Conservation (phyloP, 2,888 invertebrate genomes). For the Glaucopsyche alexis region DNA sequence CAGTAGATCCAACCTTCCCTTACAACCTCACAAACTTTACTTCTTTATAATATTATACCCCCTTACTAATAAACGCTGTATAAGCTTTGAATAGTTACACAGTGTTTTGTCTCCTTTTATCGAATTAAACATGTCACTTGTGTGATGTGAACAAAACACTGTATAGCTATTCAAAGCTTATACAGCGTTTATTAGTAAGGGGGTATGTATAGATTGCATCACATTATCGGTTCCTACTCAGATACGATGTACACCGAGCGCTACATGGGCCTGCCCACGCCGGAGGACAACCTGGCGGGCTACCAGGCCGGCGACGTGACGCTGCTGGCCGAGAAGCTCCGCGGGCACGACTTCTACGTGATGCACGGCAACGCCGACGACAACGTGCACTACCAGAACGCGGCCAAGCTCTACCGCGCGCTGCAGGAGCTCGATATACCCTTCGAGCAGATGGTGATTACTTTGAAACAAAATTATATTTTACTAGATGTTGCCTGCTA, state of each 20-base stretch:
- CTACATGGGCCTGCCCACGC: slow-evolving; percentile 92
- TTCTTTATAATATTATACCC: background rate
- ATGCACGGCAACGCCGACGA: slow-evolving; percentile 95
- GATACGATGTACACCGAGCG: slow-evolving; percentile 97
- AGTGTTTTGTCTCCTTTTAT: too few species aligned
- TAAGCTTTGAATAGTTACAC: too few species aligned
- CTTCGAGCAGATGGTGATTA: slow-evolving; percentile 89
- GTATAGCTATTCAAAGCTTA: too few species aligned
- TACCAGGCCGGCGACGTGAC: slow-evolving; percentile 89
- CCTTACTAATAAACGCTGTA: too few species aligned
- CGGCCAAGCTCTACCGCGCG: slow-evolving; percentile 87
- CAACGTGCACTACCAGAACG: slow-evolving; percentile 94
- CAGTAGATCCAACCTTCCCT: too few species aligned
- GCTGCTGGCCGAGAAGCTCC: slow-evolving; percentile 82
- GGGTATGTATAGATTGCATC: too few species aligned
- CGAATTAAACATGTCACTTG: too few species aligned
- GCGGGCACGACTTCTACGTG: slow-evolving; percentile 86
- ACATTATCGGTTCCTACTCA: slow-evolving; percentile 51
- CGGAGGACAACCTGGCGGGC: slow-evolving; percentile 84
- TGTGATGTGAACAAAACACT: too few species aligned
- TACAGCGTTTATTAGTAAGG: too few species aligned
- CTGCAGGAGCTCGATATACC: slow-evolving; percentile 87
- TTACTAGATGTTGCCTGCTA: too few species aligned
- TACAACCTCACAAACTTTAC: too few species aligned
- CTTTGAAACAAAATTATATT: background rate